Evolutionary conservation across 2,113 vertebrate species (phyloP).

Genomic region (Vanacampus margaritifer): DNA sequence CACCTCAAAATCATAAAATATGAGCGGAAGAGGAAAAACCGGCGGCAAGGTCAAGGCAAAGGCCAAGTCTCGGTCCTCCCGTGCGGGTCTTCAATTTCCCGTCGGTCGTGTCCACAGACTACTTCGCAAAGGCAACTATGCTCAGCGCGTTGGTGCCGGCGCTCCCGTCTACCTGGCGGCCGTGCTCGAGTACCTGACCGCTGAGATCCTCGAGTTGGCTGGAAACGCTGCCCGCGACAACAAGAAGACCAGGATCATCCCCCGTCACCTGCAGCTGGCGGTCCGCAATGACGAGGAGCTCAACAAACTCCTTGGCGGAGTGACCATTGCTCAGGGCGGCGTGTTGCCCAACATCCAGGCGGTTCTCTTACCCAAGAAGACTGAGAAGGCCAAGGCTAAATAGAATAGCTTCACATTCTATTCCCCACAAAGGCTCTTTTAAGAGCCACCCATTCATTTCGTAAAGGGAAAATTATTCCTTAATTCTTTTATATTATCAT

Average conservation of each 20-base stretch:
- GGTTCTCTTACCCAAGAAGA: neutral
- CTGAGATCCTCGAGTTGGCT: neutral
- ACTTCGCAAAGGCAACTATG: neutral
- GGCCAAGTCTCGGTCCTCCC: neutral
- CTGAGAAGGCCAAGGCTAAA: constrained; percentile 33
- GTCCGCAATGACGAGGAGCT: constrained; percentile 4
- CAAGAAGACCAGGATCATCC: constrained; percentile 3
- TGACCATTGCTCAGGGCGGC: constrained; percentile 1
- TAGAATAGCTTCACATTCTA: neutral
- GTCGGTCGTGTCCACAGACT: constrained; percentile 3
- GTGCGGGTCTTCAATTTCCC: neutral
- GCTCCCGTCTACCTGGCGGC: constrained; percentile 5
- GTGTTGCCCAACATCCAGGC: constrained; percentile 2
- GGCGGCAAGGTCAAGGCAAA: neutral
- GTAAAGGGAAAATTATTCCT: neutral
- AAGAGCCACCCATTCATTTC: neutral
- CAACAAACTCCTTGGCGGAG: neutral
- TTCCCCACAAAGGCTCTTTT: neutral
- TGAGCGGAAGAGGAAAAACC: constrained; percentile 6
- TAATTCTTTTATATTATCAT: neutral
- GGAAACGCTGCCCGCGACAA: constrained; percentile 5
- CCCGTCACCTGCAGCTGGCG: neutral
- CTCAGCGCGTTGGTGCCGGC: neutral
- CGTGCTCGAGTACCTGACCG: neutral
- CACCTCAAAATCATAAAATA: neutral